These are phyloP conservation scores for Morus bassanus DNA, from an alignment of 2,797 vertebrate genomes.

Conservation along the genomic window DNA sequence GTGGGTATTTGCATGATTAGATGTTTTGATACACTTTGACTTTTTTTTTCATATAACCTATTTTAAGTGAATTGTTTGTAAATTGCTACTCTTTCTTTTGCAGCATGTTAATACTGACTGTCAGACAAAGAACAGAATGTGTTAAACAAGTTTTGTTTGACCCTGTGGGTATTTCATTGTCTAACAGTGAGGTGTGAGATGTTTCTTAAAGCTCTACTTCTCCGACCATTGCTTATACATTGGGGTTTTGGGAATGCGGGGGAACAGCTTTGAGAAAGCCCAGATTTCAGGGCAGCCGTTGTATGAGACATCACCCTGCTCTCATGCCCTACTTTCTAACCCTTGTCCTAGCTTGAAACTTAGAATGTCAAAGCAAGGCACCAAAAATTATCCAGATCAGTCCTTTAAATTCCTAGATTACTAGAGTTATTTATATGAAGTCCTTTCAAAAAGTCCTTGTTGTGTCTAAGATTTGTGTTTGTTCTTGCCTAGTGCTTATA, in stretches of 20 bases:
- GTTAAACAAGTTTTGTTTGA: background rate
- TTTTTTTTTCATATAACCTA: background rate
- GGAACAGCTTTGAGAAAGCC: background rate
- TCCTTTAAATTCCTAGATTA: background rate
- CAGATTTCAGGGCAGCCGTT: background rate
- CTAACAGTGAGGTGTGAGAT: background rate
- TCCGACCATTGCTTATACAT: background rate
- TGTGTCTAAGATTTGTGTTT: background rate
- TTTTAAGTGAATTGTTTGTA: background rate
- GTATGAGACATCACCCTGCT: background rate
- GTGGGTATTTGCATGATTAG: background rate
- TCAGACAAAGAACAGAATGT: background rate
- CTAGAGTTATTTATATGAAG: background rate
- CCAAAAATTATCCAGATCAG: background rate
- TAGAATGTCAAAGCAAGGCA: background rate
- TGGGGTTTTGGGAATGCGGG: background rate
- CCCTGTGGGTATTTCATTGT: background rate
- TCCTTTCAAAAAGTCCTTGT: background rate
- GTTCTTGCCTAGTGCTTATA: background rate
- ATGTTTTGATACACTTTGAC: background rate
- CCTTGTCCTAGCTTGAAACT: background rate
- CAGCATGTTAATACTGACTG: background rate
- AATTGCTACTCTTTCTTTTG: background rate
- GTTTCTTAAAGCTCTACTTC: background rate
- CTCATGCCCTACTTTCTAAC: background rate